Percentiles rank a stretch among this genome's conserved stretches.
These are phyloP conservation scores for Branchinecta sandiegonensis DNA, from an alignment of 2,888 invertebrate species.

Conservation along the genomic window DNA sequence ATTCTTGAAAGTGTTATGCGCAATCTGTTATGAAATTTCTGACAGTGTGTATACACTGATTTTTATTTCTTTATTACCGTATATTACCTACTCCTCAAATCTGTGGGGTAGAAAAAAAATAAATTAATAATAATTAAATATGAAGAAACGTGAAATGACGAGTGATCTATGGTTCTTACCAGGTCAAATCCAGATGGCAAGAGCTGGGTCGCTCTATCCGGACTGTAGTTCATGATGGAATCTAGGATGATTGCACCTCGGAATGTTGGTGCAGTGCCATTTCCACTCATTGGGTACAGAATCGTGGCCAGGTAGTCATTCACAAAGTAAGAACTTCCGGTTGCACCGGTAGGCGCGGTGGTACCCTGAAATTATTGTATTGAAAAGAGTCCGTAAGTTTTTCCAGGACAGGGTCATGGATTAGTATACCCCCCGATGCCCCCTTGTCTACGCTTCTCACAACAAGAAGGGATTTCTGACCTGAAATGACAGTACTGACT, in stretches of 20 bases:
- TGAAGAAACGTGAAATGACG: neutral
- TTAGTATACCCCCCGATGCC: too few species aligned
- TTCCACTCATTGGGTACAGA: slow-evolving; percentile 4
- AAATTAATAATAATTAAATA: neutral
- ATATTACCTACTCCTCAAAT: too few species aligned
- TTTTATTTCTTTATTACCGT: too few species aligned
- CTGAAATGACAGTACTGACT: too few species aligned
- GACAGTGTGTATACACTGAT: too few species aligned
- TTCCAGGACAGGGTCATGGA: too few species aligned
- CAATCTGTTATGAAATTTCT: too few species aligned
- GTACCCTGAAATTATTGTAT: neutral
- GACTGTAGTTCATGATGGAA: slow-evolving; percentile 29
- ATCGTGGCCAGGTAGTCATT: slow-evolving; percentile 20
- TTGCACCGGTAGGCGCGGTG: neutral
- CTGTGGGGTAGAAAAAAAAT: too few species aligned
- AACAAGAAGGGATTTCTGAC: too few species aligned
- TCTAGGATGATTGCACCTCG: slow-evolving; percentile 31
- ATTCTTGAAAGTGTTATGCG: too few species aligned
- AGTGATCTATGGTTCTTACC: slow-evolving; percentile 21
- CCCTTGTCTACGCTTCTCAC: too few species aligned
- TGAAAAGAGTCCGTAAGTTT: too few species aligned
- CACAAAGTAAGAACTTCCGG: slow-evolving; percentile 21
- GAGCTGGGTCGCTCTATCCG: slow-evolving; percentile 20
- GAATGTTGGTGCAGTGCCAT: slow-evolving; percentile 23
- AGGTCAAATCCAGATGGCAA: slow-evolving; percentile 24